Evolutionary conservation across 2,888 invertebrate species (phyloP).

Genomic region (Didymodactylos carnosus): DNA sequence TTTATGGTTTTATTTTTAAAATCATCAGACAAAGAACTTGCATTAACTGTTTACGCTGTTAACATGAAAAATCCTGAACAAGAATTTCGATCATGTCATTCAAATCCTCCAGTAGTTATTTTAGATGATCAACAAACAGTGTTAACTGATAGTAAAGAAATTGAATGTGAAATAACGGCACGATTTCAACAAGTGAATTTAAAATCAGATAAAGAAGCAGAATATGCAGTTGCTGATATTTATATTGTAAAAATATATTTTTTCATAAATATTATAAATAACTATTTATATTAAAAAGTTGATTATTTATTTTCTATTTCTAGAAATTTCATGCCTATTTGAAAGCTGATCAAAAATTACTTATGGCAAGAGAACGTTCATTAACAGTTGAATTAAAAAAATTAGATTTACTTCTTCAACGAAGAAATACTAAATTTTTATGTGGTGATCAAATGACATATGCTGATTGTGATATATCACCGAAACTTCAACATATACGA

Average conservation of each 20-base stretch:
- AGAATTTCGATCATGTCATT: constrained; percentile 8
- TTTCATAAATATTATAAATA: neutral
- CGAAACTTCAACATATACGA: constrained; percentile 87
- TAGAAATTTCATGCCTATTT: constrained; percentile 12
- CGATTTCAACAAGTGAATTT: constrained; percentile 1
- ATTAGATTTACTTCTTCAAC: constrained; percentile 29
- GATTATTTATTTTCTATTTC: neutral
- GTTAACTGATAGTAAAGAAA: constrained; percentile 11
- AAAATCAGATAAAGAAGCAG: constrained; percentile 10
- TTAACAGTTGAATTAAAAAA: constrained; percentile 35
- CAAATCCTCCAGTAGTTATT: constrained; percentile 10
- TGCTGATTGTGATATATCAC: constrained; percentile 97
- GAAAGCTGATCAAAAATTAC: constrained; percentile 5
- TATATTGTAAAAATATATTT: constrained; percentile 2
- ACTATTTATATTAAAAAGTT: too few relatives aligned
- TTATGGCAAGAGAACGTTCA: constrained; percentile 14
- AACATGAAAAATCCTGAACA: constrained; percentile 15
- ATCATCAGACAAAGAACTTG: constrained; percentile 10
- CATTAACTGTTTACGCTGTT: constrained; percentile 13
- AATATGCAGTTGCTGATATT: constrained; percentile 6
- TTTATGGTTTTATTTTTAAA: constrained; percentile 14
- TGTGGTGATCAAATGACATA: constrained; percentile 94
- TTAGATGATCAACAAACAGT: neutral
- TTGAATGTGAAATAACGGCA: constrained; percentile 8
- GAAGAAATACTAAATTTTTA: constrained; percentile 64